Percentiles rank a stretch among this genome's conserved stretches.
Evolutionary conservation across 2,113 vertebrate genomes (phyloP).

Genomic region (Prietella phreatophila): DNA sequence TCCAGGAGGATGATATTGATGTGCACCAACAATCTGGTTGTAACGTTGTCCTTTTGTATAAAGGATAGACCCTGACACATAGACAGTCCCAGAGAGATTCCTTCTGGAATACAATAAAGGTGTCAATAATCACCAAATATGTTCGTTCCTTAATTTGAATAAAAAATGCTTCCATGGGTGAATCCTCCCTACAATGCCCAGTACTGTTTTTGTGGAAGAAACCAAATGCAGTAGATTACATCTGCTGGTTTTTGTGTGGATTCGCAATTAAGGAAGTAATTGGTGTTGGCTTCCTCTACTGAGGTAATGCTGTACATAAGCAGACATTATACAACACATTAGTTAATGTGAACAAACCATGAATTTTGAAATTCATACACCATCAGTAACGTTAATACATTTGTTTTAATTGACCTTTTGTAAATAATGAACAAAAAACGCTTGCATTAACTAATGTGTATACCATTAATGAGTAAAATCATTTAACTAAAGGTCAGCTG

Average conservation of each 20-base stretch:
- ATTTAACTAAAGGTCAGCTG: background rate
- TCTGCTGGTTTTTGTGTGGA: background rate
- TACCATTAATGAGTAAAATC: background rate
- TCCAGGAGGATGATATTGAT: background rate
- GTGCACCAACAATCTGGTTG: background rate
- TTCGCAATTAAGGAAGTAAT: background rate
- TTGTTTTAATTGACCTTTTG: background rate
- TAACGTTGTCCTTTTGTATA: background rate
- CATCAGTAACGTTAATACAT: background rate
- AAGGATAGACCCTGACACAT: background rate
- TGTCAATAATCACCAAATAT: background rate
- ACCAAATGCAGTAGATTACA: background rate
- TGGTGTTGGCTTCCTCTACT: background rate
- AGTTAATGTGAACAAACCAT: background rate
- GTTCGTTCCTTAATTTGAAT: background rate
- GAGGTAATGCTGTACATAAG: background rate
- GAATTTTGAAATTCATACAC: too few species aligned
- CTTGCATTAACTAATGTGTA: background rate
- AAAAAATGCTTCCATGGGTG: background rate
- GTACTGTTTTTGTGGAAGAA: constrained; percentile 6
- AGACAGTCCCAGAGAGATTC: background rate
- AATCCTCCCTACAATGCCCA: background rate
- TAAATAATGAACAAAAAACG: background rate
- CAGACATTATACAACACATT: background rate
- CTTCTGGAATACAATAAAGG: background rate